Evolutionary conservation across 2,888 invertebrate species (phyloP).

Genomic region (Tigriopus californicus): DNA sequence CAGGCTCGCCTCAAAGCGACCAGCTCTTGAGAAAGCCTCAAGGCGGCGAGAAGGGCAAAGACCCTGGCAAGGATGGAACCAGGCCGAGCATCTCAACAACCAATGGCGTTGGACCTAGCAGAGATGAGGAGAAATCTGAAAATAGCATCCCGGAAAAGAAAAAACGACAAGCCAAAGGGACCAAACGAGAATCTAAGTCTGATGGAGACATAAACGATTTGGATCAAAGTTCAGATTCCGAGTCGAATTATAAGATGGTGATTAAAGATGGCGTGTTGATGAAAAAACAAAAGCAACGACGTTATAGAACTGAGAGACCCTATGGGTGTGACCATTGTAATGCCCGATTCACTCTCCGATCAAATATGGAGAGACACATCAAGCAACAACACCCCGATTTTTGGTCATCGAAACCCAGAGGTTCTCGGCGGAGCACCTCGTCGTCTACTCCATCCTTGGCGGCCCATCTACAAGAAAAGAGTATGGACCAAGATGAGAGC

Average conservation of each 20-base stretch:
- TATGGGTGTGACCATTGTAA: constrained; percentile 79
- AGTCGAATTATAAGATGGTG: constrained; percentile 45
- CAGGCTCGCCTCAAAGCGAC: no score
- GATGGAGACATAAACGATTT: not conserved
- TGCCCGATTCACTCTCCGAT: constrained; percentile 64
- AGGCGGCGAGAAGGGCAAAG: no score
- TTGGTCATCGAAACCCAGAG: constrained; percentile 58
- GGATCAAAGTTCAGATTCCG: not conserved
- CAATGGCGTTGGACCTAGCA: no score
- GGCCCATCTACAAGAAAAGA: constrained; percentile 15
- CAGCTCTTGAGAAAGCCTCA: no score
- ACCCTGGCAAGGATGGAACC: no score
- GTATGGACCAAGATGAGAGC: constrained; percentile 17
- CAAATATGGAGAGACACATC: constrained; percentile 84
- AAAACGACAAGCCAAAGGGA: no score
- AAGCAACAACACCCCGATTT: constrained; percentile 82
- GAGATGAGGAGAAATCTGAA: no score
- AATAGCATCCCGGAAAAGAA: no score
- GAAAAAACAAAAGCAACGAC: constrained; percentile 75
- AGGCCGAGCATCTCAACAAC: no score
- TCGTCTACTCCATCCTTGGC: constrained; percentile 3
- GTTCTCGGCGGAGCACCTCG: constrained; percentile 22
- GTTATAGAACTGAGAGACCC: constrained; percentile 73
- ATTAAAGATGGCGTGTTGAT: constrained; percentile 73
- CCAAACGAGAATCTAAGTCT: no score